phyloP scores from a whole-genome alignment of 1,140 invertebrate species.

The Centruroides vittatus region DNA sequence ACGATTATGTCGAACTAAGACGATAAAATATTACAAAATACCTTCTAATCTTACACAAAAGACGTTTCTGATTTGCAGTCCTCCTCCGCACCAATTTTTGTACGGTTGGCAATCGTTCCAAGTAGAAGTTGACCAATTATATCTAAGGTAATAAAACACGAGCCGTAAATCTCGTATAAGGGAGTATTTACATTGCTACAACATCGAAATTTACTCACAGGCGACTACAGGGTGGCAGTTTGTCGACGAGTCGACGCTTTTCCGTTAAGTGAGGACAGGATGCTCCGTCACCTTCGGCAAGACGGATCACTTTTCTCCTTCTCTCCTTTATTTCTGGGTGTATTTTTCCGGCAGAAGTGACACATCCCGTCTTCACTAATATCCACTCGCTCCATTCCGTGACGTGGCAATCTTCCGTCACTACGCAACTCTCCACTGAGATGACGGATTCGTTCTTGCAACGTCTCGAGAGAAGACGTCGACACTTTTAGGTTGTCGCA shows the following conservation, averaged over 20 bases:
- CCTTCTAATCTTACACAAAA: conserved; percentile 35
- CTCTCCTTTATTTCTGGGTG: conserved; percentile 28
- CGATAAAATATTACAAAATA: conserved; percentile 11
- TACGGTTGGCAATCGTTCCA: conserved; percentile 34
- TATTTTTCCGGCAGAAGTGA: conserved; percentile 26
- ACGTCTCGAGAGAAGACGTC: no score
- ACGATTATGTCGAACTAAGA: no score
- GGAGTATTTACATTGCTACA: no score
- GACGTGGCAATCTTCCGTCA: conserved; percentile 37
- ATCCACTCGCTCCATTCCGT: conserved; percentile 43
- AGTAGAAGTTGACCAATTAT: conserved; percentile 35
- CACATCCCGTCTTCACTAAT: conserved; percentile 28
- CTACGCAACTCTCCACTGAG: conserved; percentile 21
- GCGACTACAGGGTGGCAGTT: conserved; percentile 29
- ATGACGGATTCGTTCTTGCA: no score
- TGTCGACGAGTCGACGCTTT: conserved; percentile 24
- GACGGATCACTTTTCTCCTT: conserved; percentile 27
- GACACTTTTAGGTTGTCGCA: no score
- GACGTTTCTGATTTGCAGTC: conserved; percentile 33
- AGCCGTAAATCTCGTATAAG: no score
- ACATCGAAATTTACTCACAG: no score
- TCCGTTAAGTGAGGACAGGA: conserved; percentile 33
- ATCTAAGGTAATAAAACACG: conserved; percentile 25
- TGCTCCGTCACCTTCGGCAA: conserved; percentile 32
- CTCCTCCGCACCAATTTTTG: conserved; percentile 30